Base-by-base conservation (phyloP, 2,888 invertebrate species). In the Eledona agricola region DNA sequence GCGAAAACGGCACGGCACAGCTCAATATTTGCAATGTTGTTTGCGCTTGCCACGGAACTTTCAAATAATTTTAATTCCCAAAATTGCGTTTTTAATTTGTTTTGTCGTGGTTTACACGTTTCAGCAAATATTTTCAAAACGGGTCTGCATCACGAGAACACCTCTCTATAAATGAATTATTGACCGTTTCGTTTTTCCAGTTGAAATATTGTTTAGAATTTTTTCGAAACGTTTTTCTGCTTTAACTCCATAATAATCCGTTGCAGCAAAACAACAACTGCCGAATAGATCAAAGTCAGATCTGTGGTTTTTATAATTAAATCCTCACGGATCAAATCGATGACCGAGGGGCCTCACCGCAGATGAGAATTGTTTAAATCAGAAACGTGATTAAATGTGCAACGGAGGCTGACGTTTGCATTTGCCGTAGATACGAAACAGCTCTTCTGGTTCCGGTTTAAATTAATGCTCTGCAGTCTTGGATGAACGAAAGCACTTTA, bases 241-340 rank as follows among this genome's bases (percentile, higher is more conserved):
- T n/a, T n/a, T n/a, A n/a, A n/a, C n/a, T n/a, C n/a, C n/a, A n/a
- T n/a, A n/a, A n/a, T n/a, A n/a, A n/a, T n/a, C n/a, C n/a, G n/a
- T n/a, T n/a, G n/a, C n/a, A n/a, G n/a, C n/a, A n/a, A n/a, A n/a
- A n/a, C n/a, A n/a, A n/a, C n/a, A n/a, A n/a, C n/a, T n/a, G n/a
- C n/a, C n/a, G n/a, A n/a, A n/a, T n/a, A n/a, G n/a, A n/a, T n/a
- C n/a, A n/a, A n/a, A n/a, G n/a, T n/a, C n/a, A n/a, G n/a, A n/a
- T n/a, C n/a, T n/a, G n/a, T n/a, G n/a, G n/a, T n/a, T n/a, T 32
- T 26, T 43, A 32, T 43, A 31, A 43, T 32, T 43, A 43, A 43
- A 32, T 43, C 23, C n/a, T n/a, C n/a, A n/a, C 31, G 11, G 20
- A 4, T 22, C 15, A 15, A 43, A 43, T 43, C 43, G 31, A 43